Percentiles rank a stretch among this genome's conserved stretches.
Evolutionary conservation across 30 jellyfish, hydroid and myxozoan species (phyloP).

Genomic region (Sanderia malayensis): DNA sequence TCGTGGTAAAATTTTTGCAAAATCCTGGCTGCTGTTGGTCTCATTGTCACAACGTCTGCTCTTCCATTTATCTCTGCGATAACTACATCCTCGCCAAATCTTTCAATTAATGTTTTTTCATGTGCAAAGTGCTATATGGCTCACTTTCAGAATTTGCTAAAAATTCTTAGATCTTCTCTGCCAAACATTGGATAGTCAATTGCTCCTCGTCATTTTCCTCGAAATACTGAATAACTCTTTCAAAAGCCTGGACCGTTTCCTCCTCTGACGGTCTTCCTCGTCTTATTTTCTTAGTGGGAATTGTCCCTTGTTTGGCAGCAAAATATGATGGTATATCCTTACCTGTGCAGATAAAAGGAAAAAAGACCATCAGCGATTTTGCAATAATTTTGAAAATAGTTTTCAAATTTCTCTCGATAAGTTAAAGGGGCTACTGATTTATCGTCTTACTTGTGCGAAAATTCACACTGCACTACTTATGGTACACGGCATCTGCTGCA

Average conservation of each 20-base stretch:
- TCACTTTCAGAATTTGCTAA: conserved; percentile 1
- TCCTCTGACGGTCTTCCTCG: conserved; percentile 22
- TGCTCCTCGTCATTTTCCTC: conserved; percentile 38
- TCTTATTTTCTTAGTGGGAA: conserved; percentile 2
- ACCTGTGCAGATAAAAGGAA: conserved; percentile 20
- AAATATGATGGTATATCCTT: conserved; percentile 13
- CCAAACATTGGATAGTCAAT: no score
- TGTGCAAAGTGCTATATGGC: no score
- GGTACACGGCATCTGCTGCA: no score
- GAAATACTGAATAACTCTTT: conserved; percentile 3
- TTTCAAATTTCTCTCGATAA: no score
- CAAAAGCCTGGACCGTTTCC: conserved; percentile 20
- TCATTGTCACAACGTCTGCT: no score
- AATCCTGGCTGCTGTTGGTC: conserved; percentile 2
- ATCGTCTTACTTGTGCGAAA: no score
- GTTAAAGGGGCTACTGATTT: no score
- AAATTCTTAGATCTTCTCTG: conserved; percentile 13
- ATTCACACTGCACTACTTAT: no score
- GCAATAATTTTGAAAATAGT: no score
- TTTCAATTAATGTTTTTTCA: conserved; percentile 6
- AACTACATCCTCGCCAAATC: conserved; percentile 24
- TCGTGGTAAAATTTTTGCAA: conserved; percentile 13
- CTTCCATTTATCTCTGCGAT: no score
- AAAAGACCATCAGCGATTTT: not conserved
- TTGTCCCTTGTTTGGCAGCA: conserved; percentile 6